Base-by-base conservation (phyloP, 2,888 invertebrate genomes). In the Stratiomys singularior region DNA sequence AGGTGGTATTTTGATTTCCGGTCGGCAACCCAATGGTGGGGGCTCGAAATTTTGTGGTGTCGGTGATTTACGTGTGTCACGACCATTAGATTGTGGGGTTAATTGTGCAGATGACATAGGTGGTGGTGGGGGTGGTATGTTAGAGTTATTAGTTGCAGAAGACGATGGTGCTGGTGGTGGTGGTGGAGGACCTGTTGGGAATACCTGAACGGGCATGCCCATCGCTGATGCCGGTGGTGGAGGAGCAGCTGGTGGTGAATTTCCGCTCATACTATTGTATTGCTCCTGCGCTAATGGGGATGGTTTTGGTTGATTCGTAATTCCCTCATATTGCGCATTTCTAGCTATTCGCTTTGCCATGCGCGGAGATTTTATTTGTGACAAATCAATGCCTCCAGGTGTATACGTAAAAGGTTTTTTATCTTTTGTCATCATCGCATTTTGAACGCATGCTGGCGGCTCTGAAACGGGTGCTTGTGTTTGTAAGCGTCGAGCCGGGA, bases 371-470 rank as follows among this genome's bases (percentile, higher is more conserved):
- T 92, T 91, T 79, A 97, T 96, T 88, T 97, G 96, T 11, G 96
- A 95, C 74, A 97, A 89, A 86, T 97, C 96, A 78, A 97, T 90
- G 81, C 97, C 97, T 21, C 97, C 96, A 0, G 97, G 97, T 21
- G 96, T 96, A 86, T 97, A 97, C n/a, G 97, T 97, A 86, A 97
- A 97, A 13, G 97, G 97, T 84, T 97, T 97, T 87, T 97, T 97
- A 87, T 97, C 97, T 88, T 96, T 96, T 83, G 95, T 95, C 93
- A 96, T 93, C 95, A 96, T 96, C 44, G 96, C 96, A 86, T 96
- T 95, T 86, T 96, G 96, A 78, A 97, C 94, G 82, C 96, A 95
- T 81, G 94, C 93, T 80, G 97, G 97, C 60, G 96, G 95, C 85
- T 95, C 95, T 69, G 86, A 83, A 30, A 81, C 79, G 27, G 82